Evolutionary conservation across 2,888 invertebrate species (phyloP), one percentile per base, ranked within the genome.

Genomic region (Priocnemis perturbator): DNA sequence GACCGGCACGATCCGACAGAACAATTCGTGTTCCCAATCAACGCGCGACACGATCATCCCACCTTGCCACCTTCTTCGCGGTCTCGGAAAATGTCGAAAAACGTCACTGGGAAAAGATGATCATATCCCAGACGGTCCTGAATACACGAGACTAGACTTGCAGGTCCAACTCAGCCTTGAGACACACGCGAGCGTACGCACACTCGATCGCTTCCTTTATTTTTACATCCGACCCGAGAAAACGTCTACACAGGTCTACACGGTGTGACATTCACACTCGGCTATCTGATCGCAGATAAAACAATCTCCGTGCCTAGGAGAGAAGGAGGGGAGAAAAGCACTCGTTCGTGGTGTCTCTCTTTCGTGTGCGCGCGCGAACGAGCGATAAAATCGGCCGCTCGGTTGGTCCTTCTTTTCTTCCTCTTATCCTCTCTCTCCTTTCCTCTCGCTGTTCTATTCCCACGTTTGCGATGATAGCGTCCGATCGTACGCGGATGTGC

Each of bases 221-320:
- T 83, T 83, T 82, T 81, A 79, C 67, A 79, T 81, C 67, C 64
- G 74, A 79, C 53, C 69, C 75, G 64, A 75, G 72, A 72, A 59
- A 71, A 74, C 70, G 56, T 45, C 62, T n/a, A 53, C 23, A 53
- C 23, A 74, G 68, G 56, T 52, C 62, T 19, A 53, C 53, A 53
- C 23, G 20, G 14, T 23, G 23, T 15, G 53, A 53, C 21, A 21
- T 53, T 53, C 53, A 15, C 20, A 21, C 53, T 15, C 20, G 23
- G 17, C 53, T 53, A 21, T 65, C 66, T 63, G 21, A 60, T 63
- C 47, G 44, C 20, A 21, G 55, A 56, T 26, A 48, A 60, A 60
- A 50, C 5, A 14, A 19, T 57, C 57, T 23, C 11, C 15, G 26
- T 19, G 21, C 47, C 45, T 45, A 9, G n/a, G 57, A 15, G 57